Base-by-base conservation (phyloP, 2,888 invertebrate genomes). In the Brassicogethes aeneus region DNA sequence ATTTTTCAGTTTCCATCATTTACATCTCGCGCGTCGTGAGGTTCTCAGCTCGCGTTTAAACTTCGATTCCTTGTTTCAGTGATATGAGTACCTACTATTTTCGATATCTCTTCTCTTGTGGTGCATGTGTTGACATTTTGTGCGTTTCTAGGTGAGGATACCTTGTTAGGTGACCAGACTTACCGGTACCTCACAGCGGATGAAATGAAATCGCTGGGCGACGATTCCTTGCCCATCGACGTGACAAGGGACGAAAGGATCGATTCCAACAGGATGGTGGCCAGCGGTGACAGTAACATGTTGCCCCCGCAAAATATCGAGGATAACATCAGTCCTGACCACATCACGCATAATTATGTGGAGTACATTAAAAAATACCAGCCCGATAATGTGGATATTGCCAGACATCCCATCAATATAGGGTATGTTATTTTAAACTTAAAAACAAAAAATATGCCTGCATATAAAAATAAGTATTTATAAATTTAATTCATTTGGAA, bases 131-230 rank as follows among this genome's bases (percentile, higher is more conserved):
- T n/a, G n/a, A n/a, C n/a, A n/a, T n/a, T n/a, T n/a, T n/a, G n/a
- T n/a, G n/a, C n/a, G 39, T 33, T 58, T 65, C 33, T 62, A 92
- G 92, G 89, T 64, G 92, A 93, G 75, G 92, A 93, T 66, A 85
- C 88, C 42, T 85, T 90, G 69, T 73, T 91, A 53, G 90, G 88
- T 57, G 92, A 93, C 69, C 86, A 87, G 65, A 85, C 85, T 17
- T 93, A 93, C 70, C 80, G 90, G 47, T 93, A 93, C 70, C 74
- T 94, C 69, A 93, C 92, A 43, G 90, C 89, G 49, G 93, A 94
- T 64, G 93, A 94, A 64, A 92, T 93, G 90, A 93, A 93, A 72
- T 90, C 90, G 5, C 73, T 93, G 50, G 92, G 91, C 45, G 93
- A 93, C 63, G 93, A 93, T 70, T 92, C 92, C 8, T 70, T 93